phyloP scores from a whole-genome alignment of 2,113 vertebrate species.

The Siniperca chuatsi region DNA sequence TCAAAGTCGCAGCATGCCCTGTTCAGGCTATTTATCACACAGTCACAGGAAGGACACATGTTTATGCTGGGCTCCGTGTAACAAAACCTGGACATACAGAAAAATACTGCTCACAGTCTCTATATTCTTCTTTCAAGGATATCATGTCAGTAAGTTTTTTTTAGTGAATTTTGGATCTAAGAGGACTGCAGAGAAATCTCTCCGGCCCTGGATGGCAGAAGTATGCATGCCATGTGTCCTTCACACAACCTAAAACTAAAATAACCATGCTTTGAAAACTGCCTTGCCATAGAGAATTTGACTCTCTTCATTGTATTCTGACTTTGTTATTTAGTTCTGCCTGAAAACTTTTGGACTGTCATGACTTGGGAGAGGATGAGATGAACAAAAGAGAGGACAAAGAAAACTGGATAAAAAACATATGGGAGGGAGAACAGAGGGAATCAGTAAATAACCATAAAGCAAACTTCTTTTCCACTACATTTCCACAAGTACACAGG shows the following conservation, averaged over 20 bases:
- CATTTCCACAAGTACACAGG: constrained; percentile 14
- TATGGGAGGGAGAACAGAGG: neutral
- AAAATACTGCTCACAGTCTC: constrained; percentile 56
- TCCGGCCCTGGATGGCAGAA: constrained; percentile 33
- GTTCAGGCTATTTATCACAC: constrained; percentile 80
- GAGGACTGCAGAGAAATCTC: constrained; percentile 43
- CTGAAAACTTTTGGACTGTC: constrained; percentile 37
- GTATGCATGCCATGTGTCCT: constrained; percentile 51
- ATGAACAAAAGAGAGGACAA: constrained; percentile 36
- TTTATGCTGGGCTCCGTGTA: constrained; percentile 71
- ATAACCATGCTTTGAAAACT: constrained; percentile 49
- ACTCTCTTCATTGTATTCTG: constrained; percentile 21
- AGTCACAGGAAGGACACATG: constrained; percentile 78
- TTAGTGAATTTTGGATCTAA: constrained; percentile 41
- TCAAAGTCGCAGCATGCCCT: constrained; percentile 76
- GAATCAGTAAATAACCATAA: constrained; percentile 36
- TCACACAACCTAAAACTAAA: constrained; percentile 46
- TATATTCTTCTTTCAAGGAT: constrained; percentile 54
- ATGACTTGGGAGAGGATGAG: constrained; percentile 25
- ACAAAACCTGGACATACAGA: constrained; percentile 70
- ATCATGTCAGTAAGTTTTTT: constrained; percentile 50
- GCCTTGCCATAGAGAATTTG: constrained; percentile 36
- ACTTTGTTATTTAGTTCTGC: constrained; percentile 34
- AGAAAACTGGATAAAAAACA: constrained; percentile 26
- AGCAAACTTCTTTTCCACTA: constrained; percentile 16